Conservation (phyloP, 2,797 vertebrate genomes). For the Spheniscus humboldti region DNA sequence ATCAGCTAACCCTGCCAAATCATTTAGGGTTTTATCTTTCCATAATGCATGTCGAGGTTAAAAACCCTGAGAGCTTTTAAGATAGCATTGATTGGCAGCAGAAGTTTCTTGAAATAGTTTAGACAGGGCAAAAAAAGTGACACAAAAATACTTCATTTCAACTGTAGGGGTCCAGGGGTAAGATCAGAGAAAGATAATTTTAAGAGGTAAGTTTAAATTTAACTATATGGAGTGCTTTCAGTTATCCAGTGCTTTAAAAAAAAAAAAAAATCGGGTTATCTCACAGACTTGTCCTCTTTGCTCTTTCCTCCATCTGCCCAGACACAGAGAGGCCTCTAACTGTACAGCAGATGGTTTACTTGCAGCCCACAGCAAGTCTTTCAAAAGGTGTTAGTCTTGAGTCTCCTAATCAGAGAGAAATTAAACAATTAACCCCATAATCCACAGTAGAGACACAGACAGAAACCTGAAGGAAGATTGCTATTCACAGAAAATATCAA, state of each 20-base stretch:
- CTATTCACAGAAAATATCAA: constrained; percentile 51
- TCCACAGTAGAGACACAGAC: constrained; percentile 47
- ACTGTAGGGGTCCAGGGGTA: constrained; percentile 8
- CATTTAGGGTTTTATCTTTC: constrained; percentile 13
- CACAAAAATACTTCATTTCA: constrained; percentile 61
- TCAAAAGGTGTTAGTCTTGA: constrained; percentile 43
- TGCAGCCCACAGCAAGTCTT: constrained; percentile 25
- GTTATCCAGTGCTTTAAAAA: constrained; percentile 62
- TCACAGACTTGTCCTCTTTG: constrained; percentile 55
- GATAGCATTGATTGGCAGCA: background rate
- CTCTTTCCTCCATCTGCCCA: constrained; percentile 58
- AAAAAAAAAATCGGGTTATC: background rate
- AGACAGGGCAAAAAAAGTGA: constrained; percentile 34
- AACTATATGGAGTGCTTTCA: constrained; percentile 53
- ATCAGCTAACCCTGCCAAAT: background rate
- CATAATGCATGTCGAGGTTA: constrained; percentile 8
- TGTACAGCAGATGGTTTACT: constrained; percentile 39
- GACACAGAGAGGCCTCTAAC: constrained; percentile 37
- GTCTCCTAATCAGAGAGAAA: constrained; percentile 53
- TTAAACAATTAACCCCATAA: constrained; percentile 47
- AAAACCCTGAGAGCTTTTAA: constrained; percentile 61
- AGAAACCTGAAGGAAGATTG: constrained; percentile 58
- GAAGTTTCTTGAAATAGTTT: constrained; percentile 15
- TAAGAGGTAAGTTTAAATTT: constrained; percentile 50
- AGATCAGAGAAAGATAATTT: background rate